phyloP scores from a whole-genome alignment of 2,888 invertebrate species.

The Volucella bombylans region DNA sequence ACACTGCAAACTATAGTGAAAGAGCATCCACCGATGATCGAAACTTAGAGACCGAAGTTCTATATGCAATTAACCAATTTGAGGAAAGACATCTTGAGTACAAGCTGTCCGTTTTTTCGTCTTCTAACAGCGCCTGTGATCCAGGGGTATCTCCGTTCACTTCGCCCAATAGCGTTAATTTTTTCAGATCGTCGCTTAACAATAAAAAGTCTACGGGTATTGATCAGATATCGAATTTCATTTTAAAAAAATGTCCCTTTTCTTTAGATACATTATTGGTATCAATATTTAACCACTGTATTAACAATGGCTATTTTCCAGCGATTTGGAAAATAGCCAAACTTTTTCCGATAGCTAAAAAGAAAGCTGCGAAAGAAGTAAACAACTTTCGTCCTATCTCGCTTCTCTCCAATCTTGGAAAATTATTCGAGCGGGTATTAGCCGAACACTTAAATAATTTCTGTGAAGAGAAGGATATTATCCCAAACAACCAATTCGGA shows the following conservation, averaged over 20 bases:
- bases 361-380: not conserved
- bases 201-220: no score
- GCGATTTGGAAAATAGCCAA: not conserved
- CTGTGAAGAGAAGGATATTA: not conserved
- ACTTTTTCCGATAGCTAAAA: not conserved
- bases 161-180: not conserved
- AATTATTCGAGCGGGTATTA: constrained; percentile 7
- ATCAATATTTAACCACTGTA: constrained; percentile 2
- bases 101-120: not conserved
- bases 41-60: no score
- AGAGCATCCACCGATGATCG: no score
- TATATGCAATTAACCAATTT: constrained; percentile 1
- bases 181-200: no score
- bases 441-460: not conserved
- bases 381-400: not conserved
- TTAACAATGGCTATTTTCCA: not conserved
- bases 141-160: not conserved
- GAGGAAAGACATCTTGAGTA: not conserved
- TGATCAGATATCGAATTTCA: not conserved
- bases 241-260: constrained; percentile 1
- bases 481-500: constrained; percentile 11
- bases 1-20: no score
- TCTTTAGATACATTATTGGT: not conserved
- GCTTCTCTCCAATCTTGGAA: constrained; percentile 12
- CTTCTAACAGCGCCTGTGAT: not conserved